Base-by-base conservation (phyloP, 2,888 invertebrate species). In the Cancer borealis region DNA sequence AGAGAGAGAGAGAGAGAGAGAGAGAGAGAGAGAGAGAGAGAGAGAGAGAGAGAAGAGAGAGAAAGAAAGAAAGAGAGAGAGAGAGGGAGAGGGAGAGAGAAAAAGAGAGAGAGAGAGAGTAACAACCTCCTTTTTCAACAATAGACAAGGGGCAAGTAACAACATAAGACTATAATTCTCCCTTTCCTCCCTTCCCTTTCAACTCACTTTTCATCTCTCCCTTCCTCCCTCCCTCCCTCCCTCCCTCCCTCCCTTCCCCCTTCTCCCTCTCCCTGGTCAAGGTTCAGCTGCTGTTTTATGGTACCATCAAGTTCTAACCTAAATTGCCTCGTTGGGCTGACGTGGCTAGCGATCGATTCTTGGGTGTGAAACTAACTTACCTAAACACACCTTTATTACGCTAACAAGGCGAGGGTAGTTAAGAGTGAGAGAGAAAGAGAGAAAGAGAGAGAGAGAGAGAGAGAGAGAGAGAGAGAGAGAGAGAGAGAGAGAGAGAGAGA, bases 191-290 rank as follows among this genome's bases (percentile, higher is more conserved):
- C 49, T 49, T 49, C 49, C 12, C 49, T 14, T 49, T n/a, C 49
- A 17, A 3, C 89, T 89, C 89, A 10, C 49, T 49, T 46, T 89
- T 26, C 26, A 49, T 89, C 49, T 10, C 89, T 89, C 26, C 26
- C 49, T 88, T n/a, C n/a, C 88, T 88, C 46, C n/a, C 88, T 88
- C 46, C n/a, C 46, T 88, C 46, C n/a, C 46, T 88, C 45, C 46
- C 46, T 88, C 46, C n/a, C 46, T 88, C 47, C n/a, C 47, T 88
- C 88, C 21, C n/a, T 88, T 87, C 87, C 39, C 39, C 21, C 39
- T 87, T 30, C 79, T 30, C 30, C 14, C 79, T 21, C 30, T 30
- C 79, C 79, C 79, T 26, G 73, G 73, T 73, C 73, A 73, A 21
- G 73, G 73, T n/a, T 73, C 26, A 73, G 26, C n/a, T 73, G 73